Conservation (phyloP, 2,113 vertebrate species). For the Hypomesus transpacificus region DNA sequence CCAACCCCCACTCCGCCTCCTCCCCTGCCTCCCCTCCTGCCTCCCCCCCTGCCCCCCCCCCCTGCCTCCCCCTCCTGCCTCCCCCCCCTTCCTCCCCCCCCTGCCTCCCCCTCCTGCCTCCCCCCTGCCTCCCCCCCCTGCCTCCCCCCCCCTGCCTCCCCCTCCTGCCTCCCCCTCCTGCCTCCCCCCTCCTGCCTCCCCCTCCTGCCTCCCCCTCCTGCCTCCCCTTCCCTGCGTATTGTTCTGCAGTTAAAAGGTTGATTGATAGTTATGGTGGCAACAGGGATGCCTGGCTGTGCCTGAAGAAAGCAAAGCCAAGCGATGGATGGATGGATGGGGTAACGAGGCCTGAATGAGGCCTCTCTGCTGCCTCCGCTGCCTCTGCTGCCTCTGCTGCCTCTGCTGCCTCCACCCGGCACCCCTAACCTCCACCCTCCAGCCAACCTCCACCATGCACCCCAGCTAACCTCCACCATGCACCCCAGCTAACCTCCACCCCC, state of each 20-base stretch:
- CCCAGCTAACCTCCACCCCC: conserved; percentile 7
- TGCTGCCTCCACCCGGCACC: conserved; percentile 6
- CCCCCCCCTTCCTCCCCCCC: background rate
- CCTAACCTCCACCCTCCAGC: too few species aligned
- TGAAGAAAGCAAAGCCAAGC: conserved; percentile 73
- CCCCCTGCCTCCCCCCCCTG: conserved; percentile 7
- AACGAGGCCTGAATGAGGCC: conserved; percentile 64
- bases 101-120: background rate
- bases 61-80: conserved; percentile 5
- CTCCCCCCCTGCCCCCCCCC: conserved; percentile 14
- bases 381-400: conserved; percentile 40
- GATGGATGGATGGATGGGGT: conserved; percentile 57
- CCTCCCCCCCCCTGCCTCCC: background rate
- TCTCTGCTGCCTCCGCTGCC: too few species aligned
- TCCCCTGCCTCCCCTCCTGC: too few species aligned
- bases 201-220: conserved; percentile 5
- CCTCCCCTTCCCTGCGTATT: conserved; percentile 49
- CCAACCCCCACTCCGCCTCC: too few species aligned
- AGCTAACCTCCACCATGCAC: conserved; percentile 12
- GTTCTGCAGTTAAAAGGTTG: conserved; percentile 76
- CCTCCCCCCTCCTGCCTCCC: background rate
- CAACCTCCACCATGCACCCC: too few species aligned
- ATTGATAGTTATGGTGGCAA: conserved; percentile 82
- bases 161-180: conserved; percentile 2
- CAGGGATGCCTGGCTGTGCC: conserved; percentile 76